Evolutionary conservation across 1,140 invertebrate species (phyloP).

Genomic region (Drosophila pseudoobscura): DNA sequence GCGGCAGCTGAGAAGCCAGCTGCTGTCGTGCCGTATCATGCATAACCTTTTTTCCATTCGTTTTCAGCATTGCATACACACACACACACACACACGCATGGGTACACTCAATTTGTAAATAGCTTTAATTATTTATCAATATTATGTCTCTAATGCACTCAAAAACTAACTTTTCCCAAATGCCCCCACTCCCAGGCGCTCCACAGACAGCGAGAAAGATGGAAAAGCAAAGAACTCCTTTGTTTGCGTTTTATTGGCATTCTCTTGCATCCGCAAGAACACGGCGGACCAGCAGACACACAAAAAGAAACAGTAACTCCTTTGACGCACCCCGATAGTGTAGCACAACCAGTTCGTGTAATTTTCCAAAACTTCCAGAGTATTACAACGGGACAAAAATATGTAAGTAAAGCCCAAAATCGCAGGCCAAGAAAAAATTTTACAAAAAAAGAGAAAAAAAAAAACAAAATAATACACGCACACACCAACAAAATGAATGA

Average conservation of each 20-base stretch:
- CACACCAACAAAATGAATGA: slow-evolving; percentile 37
- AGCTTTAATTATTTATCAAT: slow-evolving; percentile 50
- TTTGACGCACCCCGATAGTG: slow-evolving; percentile 12
- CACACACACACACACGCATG: slow-evolving; percentile 24
- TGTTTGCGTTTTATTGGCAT: slow-evolving; percentile 60
- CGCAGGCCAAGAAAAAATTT: slow-evolving; percentile 8
- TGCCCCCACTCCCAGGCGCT: slow-evolving; percentile 21
- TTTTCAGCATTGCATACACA: slow-evolving; percentile 52
- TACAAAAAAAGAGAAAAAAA: slow-evolving; percentile 24
- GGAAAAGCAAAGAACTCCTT: slow-evolving; percentile 63
- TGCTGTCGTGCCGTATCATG: slow-evolving; percentile 42
- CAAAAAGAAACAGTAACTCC: slow-evolving; percentile 11
- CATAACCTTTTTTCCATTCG: slow-evolving; percentile 47
- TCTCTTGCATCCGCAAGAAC: slow-evolving; percentile 24
- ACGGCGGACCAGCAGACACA: slow-evolving; percentile 9
- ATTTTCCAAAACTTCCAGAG: slow-evolving; percentile 4
- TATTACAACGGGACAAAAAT: slow-evolving; percentile 3
- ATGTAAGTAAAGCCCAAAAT: slow-evolving; percentile 12
- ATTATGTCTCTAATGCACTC: slow-evolving; percentile 37
- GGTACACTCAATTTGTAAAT: slow-evolving; percentile 19
- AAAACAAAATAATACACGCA: slow-evolving; percentile 50
- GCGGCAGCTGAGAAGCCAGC: slow-evolving; percentile 34
- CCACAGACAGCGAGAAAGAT: slow-evolving; percentile 40
- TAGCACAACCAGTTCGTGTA: slow-evolving; percentile 1
- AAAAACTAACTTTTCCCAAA: slow-evolving; percentile 24